Evolutionary conservation across 1,140 invertebrate genomes (phyloP).

Genomic region (Palaemon carinicauda): DNA sequence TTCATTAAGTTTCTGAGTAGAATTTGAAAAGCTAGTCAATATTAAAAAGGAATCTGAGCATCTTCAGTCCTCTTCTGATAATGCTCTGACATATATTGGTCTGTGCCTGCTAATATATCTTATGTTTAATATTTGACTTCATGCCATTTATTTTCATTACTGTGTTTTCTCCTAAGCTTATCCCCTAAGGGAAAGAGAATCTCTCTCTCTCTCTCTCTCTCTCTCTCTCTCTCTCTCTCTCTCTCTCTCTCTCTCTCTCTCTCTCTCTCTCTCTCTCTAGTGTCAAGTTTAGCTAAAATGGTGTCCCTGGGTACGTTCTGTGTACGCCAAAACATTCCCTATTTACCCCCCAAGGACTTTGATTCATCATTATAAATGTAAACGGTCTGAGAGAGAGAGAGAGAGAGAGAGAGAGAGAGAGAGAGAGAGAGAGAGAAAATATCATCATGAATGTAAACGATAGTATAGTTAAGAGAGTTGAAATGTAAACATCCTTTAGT

Average conservation of each 20-base stretch:
- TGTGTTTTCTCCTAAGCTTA: not conserved
- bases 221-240: not conserved
- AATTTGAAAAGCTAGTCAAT: too few species aligned
- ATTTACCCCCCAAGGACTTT: not conserved
- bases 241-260: not conserved
- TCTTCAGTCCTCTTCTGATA: too few species aligned
- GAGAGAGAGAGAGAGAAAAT: constrained; percentile 7
- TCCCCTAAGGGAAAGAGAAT: too few species aligned
- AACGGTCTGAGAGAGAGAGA: not conserved
- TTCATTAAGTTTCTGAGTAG: too few species aligned
- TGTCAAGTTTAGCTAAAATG: not conserved
- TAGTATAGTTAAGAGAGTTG: too few species aligned
- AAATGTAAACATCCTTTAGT: not conserved
- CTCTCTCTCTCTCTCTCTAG: not conserved
- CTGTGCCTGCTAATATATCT: too few species aligned
- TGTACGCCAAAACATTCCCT: too few species aligned
- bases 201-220: not conserved
- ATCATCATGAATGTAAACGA: too few species aligned
- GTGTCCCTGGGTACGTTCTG: too few species aligned
- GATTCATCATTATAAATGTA: not conserved
- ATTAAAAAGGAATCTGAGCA: too few species aligned
- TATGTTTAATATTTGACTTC: not conserved
- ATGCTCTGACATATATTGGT: too few species aligned
- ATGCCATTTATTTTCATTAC: not conserved
- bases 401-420: constrained; percentile 7